Evolutionary conservation across 2,888 invertebrate species (phyloP), one percentile per base, ranked within the genome.

Genomic region (Erebia ligea): DNA sequence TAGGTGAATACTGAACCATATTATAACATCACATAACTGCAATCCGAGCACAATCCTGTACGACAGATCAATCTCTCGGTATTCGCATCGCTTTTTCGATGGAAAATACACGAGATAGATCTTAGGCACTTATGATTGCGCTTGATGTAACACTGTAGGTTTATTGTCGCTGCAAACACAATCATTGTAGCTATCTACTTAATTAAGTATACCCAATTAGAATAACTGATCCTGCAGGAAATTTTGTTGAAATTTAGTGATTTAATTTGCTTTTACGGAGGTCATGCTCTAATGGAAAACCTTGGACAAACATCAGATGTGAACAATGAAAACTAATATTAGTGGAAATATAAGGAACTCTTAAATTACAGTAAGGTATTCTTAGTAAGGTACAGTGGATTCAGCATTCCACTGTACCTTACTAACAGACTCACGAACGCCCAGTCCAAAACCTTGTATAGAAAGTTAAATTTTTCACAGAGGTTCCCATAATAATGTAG

Each of bases 121-220:
- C 42, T 9, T 42, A 42, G 42, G 42, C 42, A 34, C 34, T 6
- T 34, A 34, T 1, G 13, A 45, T 45, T 45, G 11, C 11, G 45
- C 45, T 45, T 69, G 58, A 64, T 67, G 54, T 63, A 42, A 66
- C 62, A 63, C 67, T 69, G 66, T 71, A 21, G 63, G 59, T 67
- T 64, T 71, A 69, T 71, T 73, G 64, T 73, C 69, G 69, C 40
- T 64, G 71, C 54, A 69, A 73, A 71, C 71, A 73, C 54, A 69
- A 71, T 69, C 67, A 69, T 73, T 73, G 69, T 45, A 52, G 62
- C 67, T 69, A 73, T 73, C 71, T 71, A 34, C 34, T 34, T 34
- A 71, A 73, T 71, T 73, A 73, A 58, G 69, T 71, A 68, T 61
- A 69, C 42, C 64, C 69, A 73, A 71, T 73, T 71, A 73, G 73